phyloP scores from a whole-genome alignment of 1,140 invertebrate genomes.

The Cherax destructor region DNA sequence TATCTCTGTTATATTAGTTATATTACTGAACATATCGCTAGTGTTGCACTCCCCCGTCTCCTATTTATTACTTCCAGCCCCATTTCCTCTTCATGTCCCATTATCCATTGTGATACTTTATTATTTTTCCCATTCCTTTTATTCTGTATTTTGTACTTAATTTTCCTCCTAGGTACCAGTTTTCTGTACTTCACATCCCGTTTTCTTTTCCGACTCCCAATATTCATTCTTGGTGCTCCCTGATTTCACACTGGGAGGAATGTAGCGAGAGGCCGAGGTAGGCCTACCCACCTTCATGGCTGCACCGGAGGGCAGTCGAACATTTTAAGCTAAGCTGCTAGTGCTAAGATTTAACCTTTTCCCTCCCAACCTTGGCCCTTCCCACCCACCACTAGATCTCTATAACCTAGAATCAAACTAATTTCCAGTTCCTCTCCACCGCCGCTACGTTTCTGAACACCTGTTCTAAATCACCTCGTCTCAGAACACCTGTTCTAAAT shows the following conservation, averaged over 20 bases:
- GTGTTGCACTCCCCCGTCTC: neutral
- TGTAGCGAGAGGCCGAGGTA: neutral
- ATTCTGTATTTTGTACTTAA: neutral
- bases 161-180: conserved; percentile 6
- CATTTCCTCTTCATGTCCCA: neutral
- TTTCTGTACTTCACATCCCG: neutral
- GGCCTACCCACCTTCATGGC: neutral
- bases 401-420: no score
- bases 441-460: neutral
- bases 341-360: neutral
- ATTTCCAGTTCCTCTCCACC: neutral
- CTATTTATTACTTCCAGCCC: neutral
- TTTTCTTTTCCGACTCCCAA: conserved; percentile 6
- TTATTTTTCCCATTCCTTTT: neutral
- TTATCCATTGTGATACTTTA: neutral
- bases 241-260: conserved; percentile 55
- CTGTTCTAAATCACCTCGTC: neutral
- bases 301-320: conserved; percentile 1
- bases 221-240: conserved; percentile 47
- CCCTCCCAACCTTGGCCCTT: no score
- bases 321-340: neutral
- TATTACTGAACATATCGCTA: neutral
- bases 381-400: no score
- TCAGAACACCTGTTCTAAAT: no score
- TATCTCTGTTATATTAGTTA: neutral